Percentiles rank a stretch among this genome's conserved stretches.
These are phyloP conservation scores for Neoniphon sammara DNA, from an alignment of 2,797 vertebrate genomes.

Conservation along the genomic window DNA sequence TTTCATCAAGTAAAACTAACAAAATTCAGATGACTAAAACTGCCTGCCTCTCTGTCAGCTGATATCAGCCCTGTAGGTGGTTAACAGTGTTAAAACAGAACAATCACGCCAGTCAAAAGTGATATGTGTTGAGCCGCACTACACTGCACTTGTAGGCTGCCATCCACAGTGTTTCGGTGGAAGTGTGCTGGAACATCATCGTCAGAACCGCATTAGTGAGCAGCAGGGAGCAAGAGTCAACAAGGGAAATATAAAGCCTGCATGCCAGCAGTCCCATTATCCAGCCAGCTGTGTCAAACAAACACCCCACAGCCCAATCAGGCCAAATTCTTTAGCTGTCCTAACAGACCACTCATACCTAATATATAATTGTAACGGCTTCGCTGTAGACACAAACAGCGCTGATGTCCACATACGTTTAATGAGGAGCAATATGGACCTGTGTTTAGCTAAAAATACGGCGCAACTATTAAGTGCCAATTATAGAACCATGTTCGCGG, in stretches of 20 bases:
- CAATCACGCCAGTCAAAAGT: slow-evolving; percentile 33
- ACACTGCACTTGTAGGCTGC: not conserved
- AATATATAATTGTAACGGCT: slow-evolving; percentile 26
- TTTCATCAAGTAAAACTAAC: too few relatives aligned
- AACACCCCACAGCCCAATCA: slow-evolving; percentile 33
- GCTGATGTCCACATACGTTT: slow-evolving; percentile 25
- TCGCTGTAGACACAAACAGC: slow-evolving; percentile 31
- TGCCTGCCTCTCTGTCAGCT: not conserved
- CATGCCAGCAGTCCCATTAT: slow-evolving; percentile 54
- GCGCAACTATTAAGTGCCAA: slow-evolving; percentile 3
- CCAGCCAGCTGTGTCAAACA: slow-evolving; percentile 48
- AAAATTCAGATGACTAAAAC: too few relatives aligned
- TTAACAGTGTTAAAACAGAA: slow-evolving; percentile 13
- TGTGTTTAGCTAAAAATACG: slow-evolving; percentile 14
- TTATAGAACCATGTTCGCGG: slow-evolving; percentile 13
- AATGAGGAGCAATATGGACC: slow-evolving; percentile 37
- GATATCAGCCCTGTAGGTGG: not conserved
- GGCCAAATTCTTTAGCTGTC: slow-evolving; percentile 38
- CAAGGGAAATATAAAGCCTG: slow-evolving; percentile 44
- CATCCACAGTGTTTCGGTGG: slow-evolving; percentile 15
- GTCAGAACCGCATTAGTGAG: slow-evolving; percentile 38
- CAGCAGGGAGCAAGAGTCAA: slow-evolving; percentile 49
- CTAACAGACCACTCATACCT: slow-evolving; percentile 44
- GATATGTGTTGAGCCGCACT: slow-evolving; percentile 7
- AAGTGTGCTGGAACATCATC: slow-evolving; percentile 23